These are phyloP conservation scores for Microctonus brassicae DNA, from an alignment of 2,888 invertebrate genomes.

Conservation along the genomic window DNA sequence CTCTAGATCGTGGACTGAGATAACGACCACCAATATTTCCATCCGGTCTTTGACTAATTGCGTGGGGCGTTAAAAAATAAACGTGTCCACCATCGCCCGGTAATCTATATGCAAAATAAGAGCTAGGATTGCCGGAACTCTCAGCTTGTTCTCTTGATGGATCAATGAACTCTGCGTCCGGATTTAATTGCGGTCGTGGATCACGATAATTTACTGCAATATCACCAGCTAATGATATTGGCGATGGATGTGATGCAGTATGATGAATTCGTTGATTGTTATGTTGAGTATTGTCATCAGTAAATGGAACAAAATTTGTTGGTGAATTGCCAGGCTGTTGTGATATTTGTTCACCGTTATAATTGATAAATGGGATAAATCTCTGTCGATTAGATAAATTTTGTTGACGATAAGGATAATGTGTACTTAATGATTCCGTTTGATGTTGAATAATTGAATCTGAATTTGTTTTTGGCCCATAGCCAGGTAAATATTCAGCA, in stretches of 20 bases:
- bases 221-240: slow-evolving; percentile 68
- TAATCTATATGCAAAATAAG: slow-evolving; percentile 80
- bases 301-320: slow-evolving; percentile 53
- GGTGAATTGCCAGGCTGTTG: slow-evolving; percentile 39
- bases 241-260: slow-evolving; percentile 37
- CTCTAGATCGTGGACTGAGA: slow-evolving; percentile 54
- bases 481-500: slow-evolving; percentile 74
- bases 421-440: slow-evolving; percentile 38
- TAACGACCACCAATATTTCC: slow-evolving; percentile 50
- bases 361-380: slow-evolving; percentile 29
- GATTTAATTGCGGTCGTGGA: slow-evolving; percentile 73
- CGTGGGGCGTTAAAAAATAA: slow-evolving; percentile 83
- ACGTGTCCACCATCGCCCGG: slow-evolving; percentile 85
- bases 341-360: slow-evolving; percentile 27
- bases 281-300: slow-evolving; percentile 46
- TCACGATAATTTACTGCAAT: slow-evolving; percentile 74
- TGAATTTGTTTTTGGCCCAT: slow-evolving; percentile 58
- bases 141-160: slow-evolving; percentile 48
- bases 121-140: slow-evolving; percentile 66
- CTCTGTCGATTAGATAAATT: slow-evolving; percentile 36
- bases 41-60: slow-evolving; percentile 67
- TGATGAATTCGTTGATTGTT: slow-evolving; percentile 32
- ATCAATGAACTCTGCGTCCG: slow-evolving; percentile 75
- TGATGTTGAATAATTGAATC: slow-evolving; percentile 54
- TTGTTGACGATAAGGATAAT: slow-evolving; percentile 29